phyloP scores from a whole-genome alignment of 2,888 invertebrate species.

The Teinopalpus imperialis region DNA sequence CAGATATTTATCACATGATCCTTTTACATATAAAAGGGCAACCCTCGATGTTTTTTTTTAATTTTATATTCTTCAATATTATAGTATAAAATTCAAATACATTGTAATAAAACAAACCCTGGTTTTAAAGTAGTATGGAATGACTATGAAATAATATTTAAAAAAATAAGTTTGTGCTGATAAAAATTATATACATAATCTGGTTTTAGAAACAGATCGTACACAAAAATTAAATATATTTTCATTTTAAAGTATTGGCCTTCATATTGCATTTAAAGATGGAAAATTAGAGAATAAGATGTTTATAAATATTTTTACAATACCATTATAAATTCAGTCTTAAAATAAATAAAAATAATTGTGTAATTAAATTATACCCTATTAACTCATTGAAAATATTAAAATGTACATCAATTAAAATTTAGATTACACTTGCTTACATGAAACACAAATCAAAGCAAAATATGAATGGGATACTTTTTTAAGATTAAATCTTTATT shows the following conservation, averaged over 20 bases:
- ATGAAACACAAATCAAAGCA: background rate
- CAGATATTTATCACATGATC: background rate
- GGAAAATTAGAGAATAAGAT: background rate
- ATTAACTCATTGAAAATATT: slow-evolving; percentile 17
- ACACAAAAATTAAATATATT: background rate
- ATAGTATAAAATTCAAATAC: slow-evolving; percentile 28
- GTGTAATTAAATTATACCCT: slow-evolving; percentile 46
- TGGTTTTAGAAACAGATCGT: slow-evolving; percentile 13
- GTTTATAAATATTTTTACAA: slow-evolving; percentile 27
- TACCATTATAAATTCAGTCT: slow-evolving; percentile 64
- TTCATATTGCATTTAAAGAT: slow-evolving; percentile 2
- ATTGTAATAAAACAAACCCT: slow-evolving; percentile 23
- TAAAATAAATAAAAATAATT: slow-evolving; percentile 47
- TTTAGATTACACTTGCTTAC: background rate
- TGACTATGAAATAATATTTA: slow-evolving; percentile 51
- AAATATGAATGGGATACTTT: too few species aligned
- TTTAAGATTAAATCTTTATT: too few species aligned
- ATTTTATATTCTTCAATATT: too few species aligned
- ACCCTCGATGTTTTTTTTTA: background rate
- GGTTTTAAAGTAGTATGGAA: slow-evolving; percentile 41
- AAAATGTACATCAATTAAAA: slow-evolving; percentile 21
- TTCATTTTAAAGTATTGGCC: slow-evolving; percentile 7
- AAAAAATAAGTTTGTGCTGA: slow-evolving; percentile 40
- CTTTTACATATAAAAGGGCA: background rate
- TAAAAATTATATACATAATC: slow-evolving; percentile 13